Base-by-base conservation (phyloP, 1,140 invertebrate genomes). In the Cyclargus thomasi region DNA sequence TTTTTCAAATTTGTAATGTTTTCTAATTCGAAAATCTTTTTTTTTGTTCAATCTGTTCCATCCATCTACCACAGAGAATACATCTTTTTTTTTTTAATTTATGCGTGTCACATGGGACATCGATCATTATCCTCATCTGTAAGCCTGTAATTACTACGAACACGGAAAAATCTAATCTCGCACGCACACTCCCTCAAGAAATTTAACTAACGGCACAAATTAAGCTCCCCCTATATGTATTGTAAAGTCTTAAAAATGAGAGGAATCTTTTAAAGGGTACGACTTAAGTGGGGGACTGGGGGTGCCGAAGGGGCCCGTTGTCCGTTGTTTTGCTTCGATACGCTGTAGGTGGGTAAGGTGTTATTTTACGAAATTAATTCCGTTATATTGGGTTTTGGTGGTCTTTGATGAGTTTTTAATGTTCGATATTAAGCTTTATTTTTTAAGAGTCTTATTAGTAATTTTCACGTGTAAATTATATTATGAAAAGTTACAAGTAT, bases 161-260 rank as follows among this genome's bases (percentile, higher is more conserved):
- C 86, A 88, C 84, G 86, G 86, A 88, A 88, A 88, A 85, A 86
- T 85, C 82, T 80, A 80, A 88, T 88, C 83, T 78, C 67, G 72
- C 75, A 78, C 80, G 68, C 75, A 73, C 75, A 76, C 79, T 74
- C 68, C 70, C 65, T 53, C 73, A 79, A 78, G 75, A 77, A 81
- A 72, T 74, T 74, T 69, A 72, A 69, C 62, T 65, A 74, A 74
- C 75, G 68, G 70, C 70, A 79, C 55, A 82, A 84, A 85, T 85
- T 84, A 86, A 83, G 77, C 67, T 77, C 74, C 75, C 83, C 79
- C 80, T 82, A 79, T 69, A 66, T 77, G 77, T 87, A 89, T 90
- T 88, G 85, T 88, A 86, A 86, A 88, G 85, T 88, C 87, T 90
- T 88, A 90, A 90, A 90, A 90, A 90, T 88, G 83, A 88, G 82